These are phyloP conservation scores for Emydocephalus ijimae DNA, from an alignment of 2,113 vertebrate genomes.

Conservation along the genomic window DNA sequence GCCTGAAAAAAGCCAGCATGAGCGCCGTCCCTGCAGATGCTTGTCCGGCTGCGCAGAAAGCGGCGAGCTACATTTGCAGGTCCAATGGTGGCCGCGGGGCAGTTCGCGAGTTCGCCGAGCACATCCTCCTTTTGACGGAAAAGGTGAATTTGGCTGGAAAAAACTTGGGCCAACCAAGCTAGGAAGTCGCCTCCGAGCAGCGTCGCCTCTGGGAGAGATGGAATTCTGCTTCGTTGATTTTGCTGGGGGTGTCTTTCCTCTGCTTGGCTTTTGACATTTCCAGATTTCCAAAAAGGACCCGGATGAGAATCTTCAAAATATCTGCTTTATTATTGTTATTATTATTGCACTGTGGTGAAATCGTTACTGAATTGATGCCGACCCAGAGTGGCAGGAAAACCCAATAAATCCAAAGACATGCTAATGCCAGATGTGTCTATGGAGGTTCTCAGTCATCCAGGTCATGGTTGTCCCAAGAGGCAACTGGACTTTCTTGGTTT, in stretches of 20 bases:
- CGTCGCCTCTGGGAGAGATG: neutral
- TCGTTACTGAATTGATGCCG: neutral
- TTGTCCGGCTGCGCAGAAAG: slow-evolving; percentile 69
- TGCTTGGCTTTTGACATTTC: slow-evolving; percentile 8
- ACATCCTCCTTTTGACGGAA: slow-evolving; percentile 77
- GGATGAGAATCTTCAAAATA: neutral
- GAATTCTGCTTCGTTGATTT: neutral
- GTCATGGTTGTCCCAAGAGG: no score
- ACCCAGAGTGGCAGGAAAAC: neutral
- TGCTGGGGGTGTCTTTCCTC: neutral
- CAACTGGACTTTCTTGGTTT: no score
- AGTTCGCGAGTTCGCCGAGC: slow-evolving; percentile 83
- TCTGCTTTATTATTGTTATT: neutral
- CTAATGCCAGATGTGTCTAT: rapidly evolving
- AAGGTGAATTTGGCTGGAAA: slow-evolving; percentile 43
- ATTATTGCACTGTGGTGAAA: neutral
- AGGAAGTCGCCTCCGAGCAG: neutral
- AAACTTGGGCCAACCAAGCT: neutral
- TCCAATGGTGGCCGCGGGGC: slow-evolving; percentile 75
- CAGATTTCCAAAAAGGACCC: neutral
- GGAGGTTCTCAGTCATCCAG: no score
- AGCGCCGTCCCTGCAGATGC: slow-evolving; percentile 79
- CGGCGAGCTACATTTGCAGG: slow-evolving; percentile 80
- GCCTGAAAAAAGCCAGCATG: slow-evolving; percentile 79
- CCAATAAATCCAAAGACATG: neutral